These are phyloP conservation scores for Sylvicapra grimmia DNA, from an alignment of 2,113 vertebrate genomes.

Conservation along the genomic window DNA sequence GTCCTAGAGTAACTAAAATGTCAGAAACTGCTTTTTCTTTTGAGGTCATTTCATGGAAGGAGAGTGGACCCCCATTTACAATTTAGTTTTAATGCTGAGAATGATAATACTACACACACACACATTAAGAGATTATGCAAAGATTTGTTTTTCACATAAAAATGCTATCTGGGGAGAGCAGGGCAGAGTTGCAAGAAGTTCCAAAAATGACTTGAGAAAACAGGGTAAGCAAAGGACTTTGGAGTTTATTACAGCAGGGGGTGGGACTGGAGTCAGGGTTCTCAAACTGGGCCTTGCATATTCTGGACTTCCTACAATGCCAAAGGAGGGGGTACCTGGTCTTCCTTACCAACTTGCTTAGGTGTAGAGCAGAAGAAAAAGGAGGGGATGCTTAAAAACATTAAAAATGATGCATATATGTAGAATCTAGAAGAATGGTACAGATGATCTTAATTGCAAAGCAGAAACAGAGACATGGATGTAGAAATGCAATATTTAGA, in stretches of 20 bases:
- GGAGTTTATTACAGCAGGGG: not conserved
- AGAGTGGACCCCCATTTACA: not conserved
- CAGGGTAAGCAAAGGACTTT: not conserved
- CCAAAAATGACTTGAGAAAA: not conserved
- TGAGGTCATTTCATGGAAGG: not conserved
- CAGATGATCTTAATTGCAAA: not conserved
- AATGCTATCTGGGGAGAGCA: not conserved
- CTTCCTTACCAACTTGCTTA: not conserved
- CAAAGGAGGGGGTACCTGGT: not conserved
- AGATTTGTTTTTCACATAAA: not conserved
- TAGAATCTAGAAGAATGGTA: not conserved
- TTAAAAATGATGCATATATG: not conserved
- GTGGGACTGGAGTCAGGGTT: accelerated
- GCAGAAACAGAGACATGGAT: not conserved
- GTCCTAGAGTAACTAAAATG: not conserved
- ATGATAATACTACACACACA: not conserved
- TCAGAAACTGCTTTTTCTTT: not conserved
- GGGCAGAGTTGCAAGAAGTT: not conserved
- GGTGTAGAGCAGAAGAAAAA: not conserved
- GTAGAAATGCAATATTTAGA: not conserved
- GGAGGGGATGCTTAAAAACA: not conserved
- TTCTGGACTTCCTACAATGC: not conserved
- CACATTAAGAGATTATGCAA: not conserved
- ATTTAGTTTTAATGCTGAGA: not conserved
- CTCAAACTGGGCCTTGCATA: not conserved